Evolutionary conservation across 2,113 vertebrate genomes (phyloP).

Genomic region (Sebastes schlegelii): DNA sequence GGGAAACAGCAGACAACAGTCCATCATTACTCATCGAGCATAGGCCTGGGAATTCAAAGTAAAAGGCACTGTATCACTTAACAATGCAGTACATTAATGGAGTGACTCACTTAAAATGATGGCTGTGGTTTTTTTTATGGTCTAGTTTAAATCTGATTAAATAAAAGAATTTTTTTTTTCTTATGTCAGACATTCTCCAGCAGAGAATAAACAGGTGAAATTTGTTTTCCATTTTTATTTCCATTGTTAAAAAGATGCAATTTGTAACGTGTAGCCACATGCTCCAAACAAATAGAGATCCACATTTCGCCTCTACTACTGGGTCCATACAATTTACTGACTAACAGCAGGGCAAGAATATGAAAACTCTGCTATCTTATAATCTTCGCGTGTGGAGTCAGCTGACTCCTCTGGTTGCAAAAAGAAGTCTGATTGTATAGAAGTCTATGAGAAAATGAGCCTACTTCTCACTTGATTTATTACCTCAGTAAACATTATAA

Average conservation of each 20-base stretch:
- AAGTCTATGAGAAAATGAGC: too few relatives aligned
- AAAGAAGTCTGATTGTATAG: too few relatives aligned
- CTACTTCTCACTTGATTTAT: too few relatives aligned
- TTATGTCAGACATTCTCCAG: not conserved
- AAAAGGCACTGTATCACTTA: slow-evolving; percentile 53
- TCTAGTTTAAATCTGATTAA: not conserved
- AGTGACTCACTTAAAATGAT: slow-evolving; percentile 23
- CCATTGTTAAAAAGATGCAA: not conserved
- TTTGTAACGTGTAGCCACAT: too few relatives aligned
- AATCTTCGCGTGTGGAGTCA: too few relatives aligned
- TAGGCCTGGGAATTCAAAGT: slow-evolving; percentile 43
- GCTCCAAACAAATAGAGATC: too few relatives aligned
- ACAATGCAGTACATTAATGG: slow-evolving; percentile 33
- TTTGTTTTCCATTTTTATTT: not conserved
- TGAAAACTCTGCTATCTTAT: too few relatives aligned
- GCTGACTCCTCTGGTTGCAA: too few relatives aligned
- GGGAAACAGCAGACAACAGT: slow-evolving; percentile 48
- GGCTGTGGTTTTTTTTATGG: slow-evolving; percentile 15
- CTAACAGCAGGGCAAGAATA: too few relatives aligned
- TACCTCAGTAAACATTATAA: too few relatives aligned
- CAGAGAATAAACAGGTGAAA: not conserved
- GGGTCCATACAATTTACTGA: too few relatives aligned
- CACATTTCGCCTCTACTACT: too few relatives aligned
- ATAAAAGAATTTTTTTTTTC: not conserved
- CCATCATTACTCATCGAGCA: slow-evolving; percentile 53